Evolutionary conservation across 2,797 vertebrate species (phyloP).

Genomic region (Neomorphus geoffroyi): DNA sequence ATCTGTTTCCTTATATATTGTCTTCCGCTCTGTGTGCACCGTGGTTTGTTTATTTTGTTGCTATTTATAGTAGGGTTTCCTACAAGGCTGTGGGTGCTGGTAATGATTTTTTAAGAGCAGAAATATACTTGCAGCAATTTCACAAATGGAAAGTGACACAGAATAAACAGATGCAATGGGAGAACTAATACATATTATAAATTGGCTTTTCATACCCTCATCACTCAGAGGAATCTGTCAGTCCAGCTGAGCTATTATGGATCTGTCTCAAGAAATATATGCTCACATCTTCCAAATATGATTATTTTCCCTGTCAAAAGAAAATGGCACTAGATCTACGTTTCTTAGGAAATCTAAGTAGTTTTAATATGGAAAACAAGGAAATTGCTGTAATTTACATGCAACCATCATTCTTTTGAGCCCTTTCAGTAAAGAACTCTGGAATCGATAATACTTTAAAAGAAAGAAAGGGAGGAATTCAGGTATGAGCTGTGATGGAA

Average conservation of each 20-base stretch:
- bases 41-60: neutral
- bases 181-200: constrained; percentile 5
- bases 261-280: neutral
- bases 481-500: neutral
- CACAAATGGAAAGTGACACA: constrained; percentile 6
- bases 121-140: constrained; percentile 30
- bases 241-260: neutral
- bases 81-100: neutral
- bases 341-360: neutral
- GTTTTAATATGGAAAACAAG: neutral
- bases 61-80: constrained; percentile 23
- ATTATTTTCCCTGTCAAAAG: neutral
- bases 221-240: constrained; percentile 26
- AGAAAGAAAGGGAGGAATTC: neutral
- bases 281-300: neutral
- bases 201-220: neutral
- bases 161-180: neutral
- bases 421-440: neutral
- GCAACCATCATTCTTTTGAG: neutral
- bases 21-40: neutral
- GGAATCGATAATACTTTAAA: neutral
- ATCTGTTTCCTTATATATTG: neutral
- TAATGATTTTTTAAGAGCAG: constrained; percentile 39
- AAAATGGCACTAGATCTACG: neutral
- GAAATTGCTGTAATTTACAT: neutral